Evolutionary conservation across 2,888 invertebrate species (phyloP).

Genomic region (Polydrusus tereticollis): DNA sequence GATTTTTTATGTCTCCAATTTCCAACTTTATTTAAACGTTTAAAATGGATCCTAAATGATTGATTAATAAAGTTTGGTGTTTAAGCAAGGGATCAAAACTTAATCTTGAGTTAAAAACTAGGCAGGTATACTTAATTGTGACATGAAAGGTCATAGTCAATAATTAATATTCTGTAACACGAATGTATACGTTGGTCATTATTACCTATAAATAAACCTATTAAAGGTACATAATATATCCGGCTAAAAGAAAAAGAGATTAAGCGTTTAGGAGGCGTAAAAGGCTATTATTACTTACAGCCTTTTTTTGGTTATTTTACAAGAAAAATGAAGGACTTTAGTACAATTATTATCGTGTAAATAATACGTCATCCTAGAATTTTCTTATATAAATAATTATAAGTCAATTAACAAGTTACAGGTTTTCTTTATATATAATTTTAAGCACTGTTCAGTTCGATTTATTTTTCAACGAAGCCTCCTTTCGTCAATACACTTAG

Average conservation of each 20-base stretch:
- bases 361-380: too few species aligned
- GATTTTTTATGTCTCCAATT: too few species aligned
- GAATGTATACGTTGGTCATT: neutral
- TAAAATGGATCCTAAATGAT: constrained; percentile 5
- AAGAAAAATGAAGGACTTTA: neutral
- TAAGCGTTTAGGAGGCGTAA: neutral
- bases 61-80: neutral
- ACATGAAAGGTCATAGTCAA: neutral
- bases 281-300: neutral
- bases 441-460: too few species aligned
- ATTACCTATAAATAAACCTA: neutral
- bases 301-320: neutral
- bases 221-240: neutral
- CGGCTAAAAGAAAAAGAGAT: neutral
- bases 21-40: neutral
- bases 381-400: too few species aligned
- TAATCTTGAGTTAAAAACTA: neutral
- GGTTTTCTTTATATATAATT: too few species aligned
- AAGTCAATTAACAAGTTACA: too few species aligned
- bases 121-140: constrained; percentile 1
- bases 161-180: neutral
- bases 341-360: too few species aligned
- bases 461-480: too few species aligned
- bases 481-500: too few species aligned
- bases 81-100: neutral